phyloP scores from a whole-genome alignment of 2,113 vertebrate genomes.

The Oreochromis niloticus region DNA sequence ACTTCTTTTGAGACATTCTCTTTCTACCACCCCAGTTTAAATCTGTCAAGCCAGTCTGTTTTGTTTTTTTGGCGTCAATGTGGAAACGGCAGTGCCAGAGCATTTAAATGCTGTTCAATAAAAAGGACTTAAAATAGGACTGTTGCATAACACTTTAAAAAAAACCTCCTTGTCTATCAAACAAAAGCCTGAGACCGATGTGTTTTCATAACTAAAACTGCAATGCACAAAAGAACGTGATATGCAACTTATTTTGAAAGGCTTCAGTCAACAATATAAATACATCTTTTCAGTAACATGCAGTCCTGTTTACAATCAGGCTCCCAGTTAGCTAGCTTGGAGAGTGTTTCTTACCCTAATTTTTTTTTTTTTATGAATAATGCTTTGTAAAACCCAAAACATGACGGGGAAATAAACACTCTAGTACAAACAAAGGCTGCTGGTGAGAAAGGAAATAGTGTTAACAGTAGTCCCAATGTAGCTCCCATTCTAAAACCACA shows the following conservation, averaged over 20 bases:
- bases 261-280: background rate
- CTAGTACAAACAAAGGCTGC: background rate
- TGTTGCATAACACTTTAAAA: background rate
- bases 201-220: background rate
- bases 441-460: background rate
- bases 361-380: background rate
- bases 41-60: background rate
- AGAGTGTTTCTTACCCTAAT: background rate
- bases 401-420: background rate
- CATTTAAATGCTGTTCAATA: background rate
- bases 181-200: background rate
- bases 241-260: background rate
- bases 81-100: background rate
- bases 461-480: background rate
- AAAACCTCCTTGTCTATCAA: background rate
- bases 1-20: constrained; percentile 17
- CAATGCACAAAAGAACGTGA: background rate
- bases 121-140: background rate
- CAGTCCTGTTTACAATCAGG: background rate
- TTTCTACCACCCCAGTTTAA: background rate
- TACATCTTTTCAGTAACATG: background rate
- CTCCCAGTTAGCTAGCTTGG: background rate
- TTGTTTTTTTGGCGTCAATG: background rate
- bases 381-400: background rate
- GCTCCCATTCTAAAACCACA: background rate